Conservation (phyloP, 2,797 vertebrate species). For the Rhinatrema bivittatum region DNA sequence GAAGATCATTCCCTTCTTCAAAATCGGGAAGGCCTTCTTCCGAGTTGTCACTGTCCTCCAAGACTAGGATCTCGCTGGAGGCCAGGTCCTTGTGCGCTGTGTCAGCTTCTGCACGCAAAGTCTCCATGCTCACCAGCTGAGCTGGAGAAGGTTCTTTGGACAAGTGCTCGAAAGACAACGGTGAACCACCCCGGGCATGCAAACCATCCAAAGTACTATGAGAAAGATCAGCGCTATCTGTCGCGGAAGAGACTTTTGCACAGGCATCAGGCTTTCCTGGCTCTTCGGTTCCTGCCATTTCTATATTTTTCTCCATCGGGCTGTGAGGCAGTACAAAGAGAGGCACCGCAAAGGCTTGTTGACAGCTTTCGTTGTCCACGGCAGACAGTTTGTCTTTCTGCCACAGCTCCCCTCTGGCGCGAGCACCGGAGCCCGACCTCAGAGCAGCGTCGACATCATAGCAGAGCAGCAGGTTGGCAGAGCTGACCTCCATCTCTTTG, state of each 20-base stretch:
- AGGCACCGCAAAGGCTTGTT: background rate
- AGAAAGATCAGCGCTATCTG: background rate
- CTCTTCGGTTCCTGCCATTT: fast-evolving
- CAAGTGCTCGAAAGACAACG: constrained; percentile 28
- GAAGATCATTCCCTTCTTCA: constrained; percentile 29
- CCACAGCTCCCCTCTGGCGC: constrained; percentile 10
- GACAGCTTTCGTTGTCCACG: constrained; percentile 20
- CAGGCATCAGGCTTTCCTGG: background rate
- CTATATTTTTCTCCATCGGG: fast-evolving
- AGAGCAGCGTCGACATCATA: constrained; percentile 32
- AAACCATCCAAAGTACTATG: constrained; percentile 3
- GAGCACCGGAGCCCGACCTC: background rate
- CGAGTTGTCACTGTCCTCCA: constrained; percentile 23
- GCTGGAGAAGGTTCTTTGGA: constrained; percentile 6
- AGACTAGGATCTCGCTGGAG: constrained; percentile 19
- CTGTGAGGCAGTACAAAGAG: background rate
- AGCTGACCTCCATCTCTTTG: constrained; percentile 67
- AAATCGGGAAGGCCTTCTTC: constrained; percentile 28
- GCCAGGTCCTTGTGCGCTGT: constrained; percentile 21
- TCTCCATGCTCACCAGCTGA: constrained; percentile 3
- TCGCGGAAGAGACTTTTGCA: fast-evolving
- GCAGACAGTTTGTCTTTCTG: constrained; percentile 1
- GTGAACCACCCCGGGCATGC: constrained; percentile 11
- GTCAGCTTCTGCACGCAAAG: constrained; percentile 11
- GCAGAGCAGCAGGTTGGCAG: constrained; percentile 32